Base-by-base conservation (phyloP, 1,140 invertebrate genomes). In the Drosophila pallidifrons region DNA sequence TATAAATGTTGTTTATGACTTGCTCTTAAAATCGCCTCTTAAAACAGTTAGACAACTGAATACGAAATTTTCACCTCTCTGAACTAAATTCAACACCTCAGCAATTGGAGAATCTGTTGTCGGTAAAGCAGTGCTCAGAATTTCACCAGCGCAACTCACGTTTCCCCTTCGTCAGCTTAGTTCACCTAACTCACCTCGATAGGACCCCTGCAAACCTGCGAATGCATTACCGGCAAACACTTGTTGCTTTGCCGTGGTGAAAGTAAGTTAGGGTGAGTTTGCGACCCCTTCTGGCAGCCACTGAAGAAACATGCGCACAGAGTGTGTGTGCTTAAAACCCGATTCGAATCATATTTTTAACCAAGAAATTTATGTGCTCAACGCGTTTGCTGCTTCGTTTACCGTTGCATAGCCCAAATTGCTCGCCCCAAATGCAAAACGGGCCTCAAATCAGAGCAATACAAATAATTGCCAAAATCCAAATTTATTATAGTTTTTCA, bases 291-390 rank as follows among this genome's bases (percentile, higher is more conserved):
- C 5, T 7, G 41, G 1, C 11, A 8, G n/a, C 10, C 15, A 25
- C 5, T 43, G 20, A 71, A 38, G 30, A 61, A 69, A 51, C 47
- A 68, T 47, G 65, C 65, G 65, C 71, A 63, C 32, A 65, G 61
- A 57, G 60, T 47, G 51, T 46, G 51, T 47, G 51, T 46, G 57
- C 57, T 61, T 59, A 46, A 54, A 15, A 20, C 15, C 15, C 43
- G 55, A 51, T 60, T 81, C 67, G 79, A 49, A 30, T 52, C 60
- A 32, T 45, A 58, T 73, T 83, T 57, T 77, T 72, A 68, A 64
- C 47, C 73, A 83, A 72, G 60, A 81, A 77, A 76, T 73, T 59
- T 76, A 79, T 76, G 79, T 87, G 54, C 75, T 75, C 70, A 75
- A 69, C 75, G 70, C 79, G 64, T 70, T 77, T 67, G 61, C 30